Percentiles rank a stretch among this genome's conserved stretches.
Conservation (phyloP, 1,140 invertebrate genomes). For the Brachystomella parvula region DNA sequence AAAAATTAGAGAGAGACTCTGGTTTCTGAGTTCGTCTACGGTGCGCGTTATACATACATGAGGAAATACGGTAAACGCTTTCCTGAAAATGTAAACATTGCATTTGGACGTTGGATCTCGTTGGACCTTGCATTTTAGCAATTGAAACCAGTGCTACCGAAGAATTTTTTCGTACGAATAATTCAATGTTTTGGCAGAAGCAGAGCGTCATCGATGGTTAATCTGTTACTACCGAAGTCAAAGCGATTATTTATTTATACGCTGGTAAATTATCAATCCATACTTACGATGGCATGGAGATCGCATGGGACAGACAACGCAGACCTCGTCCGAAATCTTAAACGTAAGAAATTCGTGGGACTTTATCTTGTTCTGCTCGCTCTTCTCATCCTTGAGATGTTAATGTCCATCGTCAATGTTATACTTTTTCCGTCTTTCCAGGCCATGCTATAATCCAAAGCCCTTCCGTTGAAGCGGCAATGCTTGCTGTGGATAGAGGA, state of each 20-base stretch:
- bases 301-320: conserved; percentile 73
- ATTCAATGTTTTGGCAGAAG: no score
- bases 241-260: background rate
- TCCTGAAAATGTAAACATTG: no score
- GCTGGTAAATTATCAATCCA: background rate
- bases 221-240: no score
- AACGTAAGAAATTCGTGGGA: conserved; percentile 50
- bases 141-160: background rate
- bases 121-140: background rate
- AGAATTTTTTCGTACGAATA: background rate
- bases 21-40: no score
- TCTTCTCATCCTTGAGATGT: background rate
- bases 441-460: conserved; percentile 77
- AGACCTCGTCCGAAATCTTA: conserved; percentile 74
- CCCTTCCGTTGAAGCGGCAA: conserved; percentile 67
- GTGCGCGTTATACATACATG: no score
- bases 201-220: no score
- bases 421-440: conserved; percentile 48
- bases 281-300: conserved; percentile 55
- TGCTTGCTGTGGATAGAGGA: conserved; percentile 76
- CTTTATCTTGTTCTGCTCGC: conserved; percentile 4
- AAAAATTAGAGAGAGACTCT: no score
- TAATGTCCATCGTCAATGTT: background rate
- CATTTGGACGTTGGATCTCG: background rate
- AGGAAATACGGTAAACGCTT: no score